These are phyloP conservation scores for Hydrolagus colliei DNA, from an alignment of 2,797 vertebrate genomes.

Conservation along the genomic window DNA sequence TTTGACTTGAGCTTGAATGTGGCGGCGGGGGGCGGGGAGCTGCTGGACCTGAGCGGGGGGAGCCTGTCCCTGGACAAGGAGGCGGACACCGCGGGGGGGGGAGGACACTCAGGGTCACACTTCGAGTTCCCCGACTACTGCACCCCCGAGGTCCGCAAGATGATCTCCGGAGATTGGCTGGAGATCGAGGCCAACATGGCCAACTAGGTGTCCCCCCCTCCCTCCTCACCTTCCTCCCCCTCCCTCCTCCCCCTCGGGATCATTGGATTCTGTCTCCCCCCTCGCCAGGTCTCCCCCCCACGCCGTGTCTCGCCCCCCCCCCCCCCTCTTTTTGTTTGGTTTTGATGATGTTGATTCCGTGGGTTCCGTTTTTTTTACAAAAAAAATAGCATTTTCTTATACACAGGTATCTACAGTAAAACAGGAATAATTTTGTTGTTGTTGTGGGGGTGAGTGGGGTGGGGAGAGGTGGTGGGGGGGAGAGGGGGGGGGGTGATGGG, in stretches of 20 bases:
- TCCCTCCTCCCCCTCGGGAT: no score
- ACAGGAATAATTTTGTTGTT: no score
- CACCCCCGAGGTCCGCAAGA: constrained; percentile 33
- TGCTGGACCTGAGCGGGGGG: background rate
- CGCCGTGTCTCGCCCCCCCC: no score
- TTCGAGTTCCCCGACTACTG: constrained; percentile 34
- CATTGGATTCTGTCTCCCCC: background rate
- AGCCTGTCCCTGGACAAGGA: constrained; percentile 22
- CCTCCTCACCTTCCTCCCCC: background rate
- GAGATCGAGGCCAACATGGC: constrained; percentile 28
- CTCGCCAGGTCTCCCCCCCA: background rate
- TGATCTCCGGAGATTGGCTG: constrained; percentile 35
- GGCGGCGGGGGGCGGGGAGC: background rate
- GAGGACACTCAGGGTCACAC: constrained; percentile 23
- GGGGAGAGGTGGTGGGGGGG: no score
- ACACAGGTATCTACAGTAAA: no score
- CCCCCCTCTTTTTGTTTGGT: no score
- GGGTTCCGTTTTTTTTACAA: no score
- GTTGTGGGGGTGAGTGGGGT: no score
- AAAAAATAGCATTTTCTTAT: no score
- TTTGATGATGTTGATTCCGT: no score
- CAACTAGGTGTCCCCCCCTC: background rate
- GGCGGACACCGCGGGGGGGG: background rate
- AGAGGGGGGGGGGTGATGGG: no score
- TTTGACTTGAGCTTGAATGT: constrained; percentile 3